A percentile compares a stretch with the other conserved stretches of the same genome.
Conservation (phyloP, 1,140 invertebrate genomes). For the Zaprionus inermis region DNA sequence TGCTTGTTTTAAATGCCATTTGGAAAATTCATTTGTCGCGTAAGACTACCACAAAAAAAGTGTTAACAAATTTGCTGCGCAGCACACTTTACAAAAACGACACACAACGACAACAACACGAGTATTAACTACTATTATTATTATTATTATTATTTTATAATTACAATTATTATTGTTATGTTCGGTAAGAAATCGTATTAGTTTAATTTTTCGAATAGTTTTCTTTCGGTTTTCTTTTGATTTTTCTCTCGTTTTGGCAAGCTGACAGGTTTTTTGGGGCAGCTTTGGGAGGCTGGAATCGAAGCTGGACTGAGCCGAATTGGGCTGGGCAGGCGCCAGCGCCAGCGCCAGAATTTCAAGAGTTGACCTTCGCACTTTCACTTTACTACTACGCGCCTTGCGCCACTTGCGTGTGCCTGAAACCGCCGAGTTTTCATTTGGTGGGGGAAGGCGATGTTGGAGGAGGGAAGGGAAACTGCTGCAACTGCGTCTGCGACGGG, state of each 20-base stretch:
- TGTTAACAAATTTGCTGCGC: conserved; percentile 39
- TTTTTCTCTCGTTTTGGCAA: conserved; percentile 18
- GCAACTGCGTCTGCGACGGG: conserved; percentile 31
- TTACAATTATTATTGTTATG: conserved; percentile 20
- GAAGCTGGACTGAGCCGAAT: conserved; percentile 47
- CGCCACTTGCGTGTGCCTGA: conserved; percentile 58
- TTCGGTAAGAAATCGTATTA: conserved; percentile 13
- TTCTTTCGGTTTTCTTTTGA: not conserved
- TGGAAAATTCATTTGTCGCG: conserved; percentile 60
- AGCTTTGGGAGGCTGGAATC: conserved; percentile 21
- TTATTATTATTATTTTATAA: conserved; percentile 6
- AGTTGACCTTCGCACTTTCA: conserved; percentile 82
- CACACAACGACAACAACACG: conserved; percentile 15
- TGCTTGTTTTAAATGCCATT: conserved; percentile 59
- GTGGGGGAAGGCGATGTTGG: conserved; percentile 22
- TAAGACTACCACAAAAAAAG: conserved; percentile 40
- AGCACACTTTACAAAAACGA: conserved; percentile 48
- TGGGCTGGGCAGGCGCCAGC: conserved; percentile 69
- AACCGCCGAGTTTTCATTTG: conserved; percentile 72
- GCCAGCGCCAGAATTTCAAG: conserved; percentile 46
- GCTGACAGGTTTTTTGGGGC: conserved; percentile 22
- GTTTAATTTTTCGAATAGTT: conserved; percentile 17
- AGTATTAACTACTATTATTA: conserved; percentile 23
- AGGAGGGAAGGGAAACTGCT: not conserved
- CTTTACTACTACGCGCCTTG: conserved; percentile 75